These are phyloP conservation scores for Charadrius vociferus DNA, from an alignment of 2,113 vertebrate genomes.

Conservation along the genomic window DNA sequence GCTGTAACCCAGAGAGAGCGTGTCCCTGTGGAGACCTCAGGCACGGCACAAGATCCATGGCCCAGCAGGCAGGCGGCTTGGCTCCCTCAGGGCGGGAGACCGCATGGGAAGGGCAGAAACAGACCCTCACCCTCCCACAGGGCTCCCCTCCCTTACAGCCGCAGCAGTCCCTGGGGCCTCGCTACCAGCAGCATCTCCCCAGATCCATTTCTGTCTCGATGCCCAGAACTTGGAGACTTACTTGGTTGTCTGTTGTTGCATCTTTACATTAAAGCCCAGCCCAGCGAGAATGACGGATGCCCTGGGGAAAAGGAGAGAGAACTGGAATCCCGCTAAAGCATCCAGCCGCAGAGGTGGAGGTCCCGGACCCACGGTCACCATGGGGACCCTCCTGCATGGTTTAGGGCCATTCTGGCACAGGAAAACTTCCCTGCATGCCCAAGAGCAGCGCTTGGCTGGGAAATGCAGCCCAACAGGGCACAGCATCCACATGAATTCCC, in stretches of 20 bases:
- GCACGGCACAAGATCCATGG: not conserved
- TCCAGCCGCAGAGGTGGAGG: not conserved
- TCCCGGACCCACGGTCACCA: not conserved
- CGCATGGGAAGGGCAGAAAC: not conserved
- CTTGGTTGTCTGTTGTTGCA: conserved; percentile 95
- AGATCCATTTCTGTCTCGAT: not conserved
- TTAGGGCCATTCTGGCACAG: not conserved
- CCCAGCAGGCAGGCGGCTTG: not conserved
- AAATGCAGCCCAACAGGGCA: not conserved
- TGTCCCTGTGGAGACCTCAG: not conserved
- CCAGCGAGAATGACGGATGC: conserved; percentile 95
- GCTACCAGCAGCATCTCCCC: not conserved
- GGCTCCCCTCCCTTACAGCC: not conserved
- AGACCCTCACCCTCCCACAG: not conserved
- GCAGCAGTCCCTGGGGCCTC: not conserved
- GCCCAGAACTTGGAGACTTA: conserved; percentile 69
- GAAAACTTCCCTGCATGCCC: not conserved
- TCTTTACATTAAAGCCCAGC: conserved; percentile 90
- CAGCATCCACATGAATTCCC: not conserved
- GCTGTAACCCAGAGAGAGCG: not conserved
- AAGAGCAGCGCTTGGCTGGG: not conserved
- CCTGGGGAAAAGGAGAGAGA: conserved; percentile 69
- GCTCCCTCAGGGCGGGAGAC: not conserved
- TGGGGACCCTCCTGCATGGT: not conserved
- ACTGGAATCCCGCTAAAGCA: not conserved